phyloP scores from a whole-genome alignment of 2,888 invertebrate genomes.

The Microplitis manilae region DNA sequence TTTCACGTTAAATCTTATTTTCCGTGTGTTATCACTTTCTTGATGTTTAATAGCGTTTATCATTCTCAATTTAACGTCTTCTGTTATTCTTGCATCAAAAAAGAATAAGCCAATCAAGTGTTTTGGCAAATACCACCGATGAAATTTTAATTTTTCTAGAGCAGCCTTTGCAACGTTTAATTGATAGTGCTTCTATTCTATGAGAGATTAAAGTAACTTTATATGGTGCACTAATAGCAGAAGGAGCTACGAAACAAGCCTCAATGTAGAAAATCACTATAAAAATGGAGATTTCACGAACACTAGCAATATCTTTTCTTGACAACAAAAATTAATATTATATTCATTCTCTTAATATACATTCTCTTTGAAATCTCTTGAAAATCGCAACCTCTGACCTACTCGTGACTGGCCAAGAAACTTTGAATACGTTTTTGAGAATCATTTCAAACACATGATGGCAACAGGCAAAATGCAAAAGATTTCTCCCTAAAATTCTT shows the following conservation, averaged over 20 bases:
- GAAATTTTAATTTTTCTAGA: background rate
- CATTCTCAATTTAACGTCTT: slow-evolving; percentile 1
- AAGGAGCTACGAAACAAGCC: slow-evolving; percentile 25
- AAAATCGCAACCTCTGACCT: slow-evolving; percentile 29
- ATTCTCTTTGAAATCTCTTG: slow-evolving; percentile 13
- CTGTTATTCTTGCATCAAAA: background rate
- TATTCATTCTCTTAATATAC: too few species aligned
- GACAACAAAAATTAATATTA: slow-evolving; percentile 18
- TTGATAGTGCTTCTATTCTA: slow-evolving; percentile 14
- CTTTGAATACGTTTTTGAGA: slow-evolving; percentile 39
- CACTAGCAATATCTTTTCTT: slow-evolving; percentile 8
- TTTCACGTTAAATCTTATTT: background rate
- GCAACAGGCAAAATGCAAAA: slow-evolving; percentile 55
- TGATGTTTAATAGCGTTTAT: background rate
- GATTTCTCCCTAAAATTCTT: slow-evolving; percentile 48
- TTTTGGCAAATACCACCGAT: slow-evolving; percentile 16
- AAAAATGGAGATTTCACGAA: slow-evolving; percentile 18
- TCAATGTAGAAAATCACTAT: slow-evolving; percentile 17
- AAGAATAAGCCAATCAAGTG: slow-evolving; percentile 1
- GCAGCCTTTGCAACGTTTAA: slow-evolving; percentile 7
- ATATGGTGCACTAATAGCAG: slow-evolving; percentile 25
- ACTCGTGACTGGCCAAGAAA: slow-evolving; percentile 24
- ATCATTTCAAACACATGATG: slow-evolving; percentile 56
- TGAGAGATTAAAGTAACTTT: slow-evolving; percentile 11
- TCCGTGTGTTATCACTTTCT: background rate